These are phyloP conservation scores for Caiman crocodilus DNA, from an alignment of 2,797 vertebrate genomes.

Conservation along the genomic window DNA sequence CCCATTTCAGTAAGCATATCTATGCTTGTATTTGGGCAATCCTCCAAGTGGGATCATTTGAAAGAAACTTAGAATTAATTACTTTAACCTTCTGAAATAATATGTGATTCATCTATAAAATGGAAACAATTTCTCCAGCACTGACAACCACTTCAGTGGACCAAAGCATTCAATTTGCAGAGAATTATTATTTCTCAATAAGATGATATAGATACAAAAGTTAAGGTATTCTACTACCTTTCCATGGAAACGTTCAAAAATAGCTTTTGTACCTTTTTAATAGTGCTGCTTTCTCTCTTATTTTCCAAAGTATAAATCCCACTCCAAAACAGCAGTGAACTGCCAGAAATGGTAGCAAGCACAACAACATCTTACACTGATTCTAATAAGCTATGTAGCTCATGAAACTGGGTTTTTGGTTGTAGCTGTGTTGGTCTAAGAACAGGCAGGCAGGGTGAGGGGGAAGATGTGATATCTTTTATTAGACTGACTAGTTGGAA, in stretches of 20 bases:
- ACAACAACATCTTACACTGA: background rate
- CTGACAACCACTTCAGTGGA: background rate
- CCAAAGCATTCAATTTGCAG: background rate
- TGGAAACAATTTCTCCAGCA: background rate
- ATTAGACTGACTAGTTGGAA: too few species aligned
- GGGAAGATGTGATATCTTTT: too few species aligned
- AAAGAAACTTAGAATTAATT: constrained; percentile 3
- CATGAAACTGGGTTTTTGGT: background rate
- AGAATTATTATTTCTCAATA: background rate
- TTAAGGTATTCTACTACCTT: background rate
- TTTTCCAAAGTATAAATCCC: background rate
- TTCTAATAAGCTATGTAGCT: background rate
- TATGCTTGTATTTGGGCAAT: constrained; percentile 38
- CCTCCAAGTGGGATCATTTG: constrained; percentile 3
- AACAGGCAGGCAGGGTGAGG: too few species aligned
- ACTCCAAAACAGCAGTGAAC: background rate
- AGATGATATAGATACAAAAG: background rate
- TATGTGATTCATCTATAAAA: background rate
- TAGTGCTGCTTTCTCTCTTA: background rate
- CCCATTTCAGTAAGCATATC: background rate
- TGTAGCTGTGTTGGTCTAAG: too few species aligned
- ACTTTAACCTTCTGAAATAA: constrained; percentile 39
- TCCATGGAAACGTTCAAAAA: background rate
- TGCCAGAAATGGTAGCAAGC: background rate
- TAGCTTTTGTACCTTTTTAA: background rate